Evolutionary conservation across 2,113 vertebrate genomes (phyloP), one percentile per base, ranked within the genome.

Genomic region (Mus musculus): DNA sequence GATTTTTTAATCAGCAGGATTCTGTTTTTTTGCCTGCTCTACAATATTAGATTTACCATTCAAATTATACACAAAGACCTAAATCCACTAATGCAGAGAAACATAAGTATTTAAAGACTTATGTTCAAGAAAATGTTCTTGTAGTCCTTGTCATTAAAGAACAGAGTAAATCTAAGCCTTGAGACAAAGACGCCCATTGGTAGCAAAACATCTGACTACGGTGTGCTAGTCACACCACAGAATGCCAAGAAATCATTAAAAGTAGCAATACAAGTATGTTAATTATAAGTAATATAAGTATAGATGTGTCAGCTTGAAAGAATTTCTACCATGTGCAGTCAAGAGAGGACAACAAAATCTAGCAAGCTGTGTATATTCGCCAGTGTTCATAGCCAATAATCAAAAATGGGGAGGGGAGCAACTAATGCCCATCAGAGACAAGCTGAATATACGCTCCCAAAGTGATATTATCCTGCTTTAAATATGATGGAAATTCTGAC

Each of bases 1-100:
- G 49, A 19, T 19, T 46, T 93, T 94, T 80, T 63, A 91, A 88
- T 88, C 71, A 92, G 69, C 39, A 89, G n/a, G n/a, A 80, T 16
- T 93, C 76, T 88, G 49, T 49, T 49, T 82, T 95, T 90, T 94
- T 75, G 72, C 69, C 90, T 67, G 39, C 39, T 11, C 3, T 49
- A 72, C 24, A 78, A 76, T 71, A 89, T 86, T 39, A 78, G 39
- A 73, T 59, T 94, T 96, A 56, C 54, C 49, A 61, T 89, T 30
- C 52, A 96, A 75, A 96, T 96, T 59, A 77, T 67, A 87, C 42
- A 61, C 76, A 78, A 89, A 94, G 95, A 91, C 95, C 30, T 91
- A 39, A 94, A 87, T 93, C 90, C 52, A 78, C 10, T 73, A 76
- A 87, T 56, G 13, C 1, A 39, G 5, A 91, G 22, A 93, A 94